A percentile compares a stretch with the other conserved stretches of the same genome.
Evolutionary conservation across 2,888 invertebrate genomes (phyloP).

Genomic region (Lepidocyrtoides sp.): DNA sequence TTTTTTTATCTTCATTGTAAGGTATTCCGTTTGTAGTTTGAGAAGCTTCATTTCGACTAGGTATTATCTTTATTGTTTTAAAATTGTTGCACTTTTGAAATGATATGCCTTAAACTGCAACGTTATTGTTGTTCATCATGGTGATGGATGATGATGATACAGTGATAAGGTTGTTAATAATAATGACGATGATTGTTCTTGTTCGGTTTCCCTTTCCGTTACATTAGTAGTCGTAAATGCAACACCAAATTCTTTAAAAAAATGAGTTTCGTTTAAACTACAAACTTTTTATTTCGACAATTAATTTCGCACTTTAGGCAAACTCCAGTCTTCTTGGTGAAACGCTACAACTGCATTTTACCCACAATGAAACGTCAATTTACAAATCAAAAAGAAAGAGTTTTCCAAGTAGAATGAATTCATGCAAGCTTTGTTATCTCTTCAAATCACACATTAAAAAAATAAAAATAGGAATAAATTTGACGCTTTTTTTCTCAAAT

Average conservation of each 20-base stretch:
- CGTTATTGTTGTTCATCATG: neutral
- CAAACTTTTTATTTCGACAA: no score
- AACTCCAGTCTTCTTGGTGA: conserved; percentile 13
- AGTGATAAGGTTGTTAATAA: neutral
- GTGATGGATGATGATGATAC: neutral
- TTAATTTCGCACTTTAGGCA: neutral
- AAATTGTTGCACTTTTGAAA: no score
- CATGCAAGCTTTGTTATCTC: neutral
- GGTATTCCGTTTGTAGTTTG: no score
- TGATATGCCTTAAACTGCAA: no score
- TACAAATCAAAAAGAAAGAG: neutral
- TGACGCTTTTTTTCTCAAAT: conserved; percentile 2
- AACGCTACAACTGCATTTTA: neutral
- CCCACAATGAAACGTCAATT: neutral
- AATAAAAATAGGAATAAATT: neutral
- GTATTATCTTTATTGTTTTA: no score
- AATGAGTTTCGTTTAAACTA: conserved; percentile 47
- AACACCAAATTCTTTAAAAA: conserved; percentile 4
- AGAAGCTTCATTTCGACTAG: no score
- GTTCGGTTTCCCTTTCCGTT: conserved; percentile 67
- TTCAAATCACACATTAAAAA: neutral
- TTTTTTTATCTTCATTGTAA: no score
- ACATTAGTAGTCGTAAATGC: no score
- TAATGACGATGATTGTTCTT: conserved; percentile 2
- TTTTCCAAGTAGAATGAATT: neutral